Base-by-base conservation (phyloP, 2,797 vertebrate species). In the Enteromius paludinosus region DNA sequence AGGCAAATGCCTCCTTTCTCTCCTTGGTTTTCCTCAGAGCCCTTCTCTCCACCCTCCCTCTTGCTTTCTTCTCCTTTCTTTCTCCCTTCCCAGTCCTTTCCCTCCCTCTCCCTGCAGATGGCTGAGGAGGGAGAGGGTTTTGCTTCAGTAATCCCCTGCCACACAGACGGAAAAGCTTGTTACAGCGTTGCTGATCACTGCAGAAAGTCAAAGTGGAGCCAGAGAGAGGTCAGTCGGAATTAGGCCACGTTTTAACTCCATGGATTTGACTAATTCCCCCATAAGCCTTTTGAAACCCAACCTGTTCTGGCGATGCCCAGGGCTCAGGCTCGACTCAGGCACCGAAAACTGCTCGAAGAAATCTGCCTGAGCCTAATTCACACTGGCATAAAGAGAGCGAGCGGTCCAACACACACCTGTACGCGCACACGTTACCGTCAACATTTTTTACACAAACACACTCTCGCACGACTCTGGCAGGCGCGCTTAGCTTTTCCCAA, bases 111-210 rank as follows among this genome's bases (percentile, higher is more conserved):
- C 56, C 78, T 23, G 71, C 93, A 94, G 93, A 95, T 93, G 92
- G 91, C 89, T 94, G 76, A 70, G 81, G 79, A 78, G 90, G 89
- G 91, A 91, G 92, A 92, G 89, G 90, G 89, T 90, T 91, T 90
- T 90, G 91, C 90, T 88, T 87, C 90, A 87, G 90, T 94, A 94
- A 94, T 95, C 94, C 92, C 91, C 90, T 91, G 91, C 92, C 92
- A 92, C 92, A 93, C 92, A 95, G 92, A 94, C 89, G 92, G 91
- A 92, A 94, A 94, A 94, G 94, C 93, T 93, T 94, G 93, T 94
- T 94, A 94, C 91, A 94, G 93, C 92, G 90, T 93, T 91, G 93
- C 93, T 93, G 94, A 95, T 95, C 92, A 92, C 90, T 91, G 92
- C 93, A 93, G 92, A 93, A 94, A 94, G 94, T 95, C 94, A 95